These are phyloP conservation scores for Chaetodon trifasciatus DNA, from an alignment of 2,797 vertebrate genomes.

Conservation along the genomic window DNA sequence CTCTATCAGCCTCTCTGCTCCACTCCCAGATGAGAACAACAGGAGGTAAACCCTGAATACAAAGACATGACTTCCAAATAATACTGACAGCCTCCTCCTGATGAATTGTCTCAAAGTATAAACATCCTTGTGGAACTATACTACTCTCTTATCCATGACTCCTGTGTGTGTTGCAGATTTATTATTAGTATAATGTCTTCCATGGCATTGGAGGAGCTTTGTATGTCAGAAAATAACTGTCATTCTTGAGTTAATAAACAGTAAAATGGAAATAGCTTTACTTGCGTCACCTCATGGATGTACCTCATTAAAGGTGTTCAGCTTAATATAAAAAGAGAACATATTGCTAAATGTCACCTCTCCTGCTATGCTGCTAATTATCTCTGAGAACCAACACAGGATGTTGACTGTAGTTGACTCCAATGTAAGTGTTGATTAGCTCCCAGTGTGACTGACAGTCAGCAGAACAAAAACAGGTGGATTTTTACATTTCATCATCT, in stretches of 20 bases:
- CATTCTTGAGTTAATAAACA: not conserved
- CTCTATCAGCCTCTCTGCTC: not conserved
- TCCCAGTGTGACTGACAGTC: conserved; percentile 10
- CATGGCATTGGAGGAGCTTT: too few relatives aligned
- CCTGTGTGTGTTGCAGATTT: not conserved
- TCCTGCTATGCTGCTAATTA: not conserved
- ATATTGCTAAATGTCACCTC: not conserved
- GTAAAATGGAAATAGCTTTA: not conserved
- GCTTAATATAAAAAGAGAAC: not conserved
- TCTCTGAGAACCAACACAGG: not conserved
- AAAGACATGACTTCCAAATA: not conserved
- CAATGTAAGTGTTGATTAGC: not conserved
- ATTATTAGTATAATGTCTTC: too few relatives aligned
- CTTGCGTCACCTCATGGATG: not conserved
- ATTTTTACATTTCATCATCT: conserved; percentile 11
- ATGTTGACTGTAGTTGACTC: not conserved
- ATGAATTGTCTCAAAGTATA: not conserved
- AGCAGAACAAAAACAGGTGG: not conserved
- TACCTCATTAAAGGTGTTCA: not conserved
- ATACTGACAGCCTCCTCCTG: not conserved
- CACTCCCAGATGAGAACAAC: not conserved
- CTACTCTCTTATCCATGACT: not conserved
- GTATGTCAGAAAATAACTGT: too few relatives aligned
- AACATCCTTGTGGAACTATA: not conserved
- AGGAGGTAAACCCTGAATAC: not conserved